phyloP scores from a whole-genome alignment of 2,113 vertebrate genomes.

The Drymodes brunneopygia region DNA sequence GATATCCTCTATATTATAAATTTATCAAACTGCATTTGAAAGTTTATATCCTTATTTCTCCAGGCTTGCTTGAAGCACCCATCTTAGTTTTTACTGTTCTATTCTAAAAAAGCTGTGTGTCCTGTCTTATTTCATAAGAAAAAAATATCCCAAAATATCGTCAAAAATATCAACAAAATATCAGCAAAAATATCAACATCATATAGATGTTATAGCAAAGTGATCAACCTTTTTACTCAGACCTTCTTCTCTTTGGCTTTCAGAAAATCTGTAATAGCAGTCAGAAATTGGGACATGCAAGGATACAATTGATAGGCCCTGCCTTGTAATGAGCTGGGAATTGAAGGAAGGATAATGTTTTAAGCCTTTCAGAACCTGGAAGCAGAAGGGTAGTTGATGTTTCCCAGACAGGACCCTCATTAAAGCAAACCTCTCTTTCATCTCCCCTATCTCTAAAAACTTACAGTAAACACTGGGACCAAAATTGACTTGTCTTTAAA shows the following conservation, averaged over 20 bases:
- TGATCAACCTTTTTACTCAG: not conserved
- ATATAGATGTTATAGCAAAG: not conserved
- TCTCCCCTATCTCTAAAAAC: not conserved
- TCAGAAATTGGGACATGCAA: not conserved
- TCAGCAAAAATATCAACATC: not conserved
- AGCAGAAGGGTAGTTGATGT: not conserved
- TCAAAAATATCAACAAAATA: too few relatives aligned
- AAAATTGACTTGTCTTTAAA: not conserved
- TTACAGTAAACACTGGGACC: not conserved
- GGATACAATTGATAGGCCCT: not conserved
- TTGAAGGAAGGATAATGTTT: not conserved
- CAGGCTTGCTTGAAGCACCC: not conserved
- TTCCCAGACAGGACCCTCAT: not conserved
- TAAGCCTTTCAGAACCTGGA: not conserved
- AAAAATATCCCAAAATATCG: not conserved
- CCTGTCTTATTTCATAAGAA: not conserved
- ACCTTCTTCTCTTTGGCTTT: not conserved
- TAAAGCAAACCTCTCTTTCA: not conserved
- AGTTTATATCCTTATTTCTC: not conserved
- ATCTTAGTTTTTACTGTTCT: not conserved
- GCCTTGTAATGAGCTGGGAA: not conserved
- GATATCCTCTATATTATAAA: not conserved
- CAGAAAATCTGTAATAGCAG: not conserved
- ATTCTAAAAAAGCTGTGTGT: not conserved
- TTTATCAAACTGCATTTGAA: not conserved